Evolutionary conservation across 2,797 vertebrate species (phyloP).

Genomic region (Pantherophis vulpinus): DNA sequence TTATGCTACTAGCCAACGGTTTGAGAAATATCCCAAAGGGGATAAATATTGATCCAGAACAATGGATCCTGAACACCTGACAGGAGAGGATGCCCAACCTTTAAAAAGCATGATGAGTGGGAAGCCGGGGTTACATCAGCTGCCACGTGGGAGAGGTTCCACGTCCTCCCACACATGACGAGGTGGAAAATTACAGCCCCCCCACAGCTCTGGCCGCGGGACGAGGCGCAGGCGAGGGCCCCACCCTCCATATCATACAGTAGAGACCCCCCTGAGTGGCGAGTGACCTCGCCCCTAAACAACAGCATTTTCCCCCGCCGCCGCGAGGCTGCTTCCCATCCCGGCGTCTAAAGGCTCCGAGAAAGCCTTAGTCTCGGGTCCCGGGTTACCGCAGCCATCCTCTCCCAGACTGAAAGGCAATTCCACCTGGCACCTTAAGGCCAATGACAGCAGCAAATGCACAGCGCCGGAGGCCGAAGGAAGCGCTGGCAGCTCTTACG

Average conservation of each 20-base stretch:
- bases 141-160: conserved; percentile 29
- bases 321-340: neutral
- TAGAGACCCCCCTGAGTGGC: neutral
- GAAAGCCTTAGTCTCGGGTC: neutral
- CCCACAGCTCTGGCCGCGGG: neutral
- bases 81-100: neutral
- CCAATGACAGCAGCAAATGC: neutral
- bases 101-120: neutral
- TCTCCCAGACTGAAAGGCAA: no score
- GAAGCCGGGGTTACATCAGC: conserved; percentile 13
- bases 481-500: neutral
- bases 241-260: neutral
- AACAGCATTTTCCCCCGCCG: neutral
- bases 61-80: neutral
- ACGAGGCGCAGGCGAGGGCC: neutral
- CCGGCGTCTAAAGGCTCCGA: neutral
- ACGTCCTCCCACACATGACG: conserved; percentile 1
- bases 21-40: neutral
- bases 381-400: neutral
- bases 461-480: neutral
- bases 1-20: neutral
- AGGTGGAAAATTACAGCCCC: conserved; percentile 24
- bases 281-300: neutral
- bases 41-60: neutral
- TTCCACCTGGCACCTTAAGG: neutral